Evolutionary conservation across 2,113 vertebrate genomes (phyloP).

Genomic region (Pyxicephalus adspersus): DNA sequence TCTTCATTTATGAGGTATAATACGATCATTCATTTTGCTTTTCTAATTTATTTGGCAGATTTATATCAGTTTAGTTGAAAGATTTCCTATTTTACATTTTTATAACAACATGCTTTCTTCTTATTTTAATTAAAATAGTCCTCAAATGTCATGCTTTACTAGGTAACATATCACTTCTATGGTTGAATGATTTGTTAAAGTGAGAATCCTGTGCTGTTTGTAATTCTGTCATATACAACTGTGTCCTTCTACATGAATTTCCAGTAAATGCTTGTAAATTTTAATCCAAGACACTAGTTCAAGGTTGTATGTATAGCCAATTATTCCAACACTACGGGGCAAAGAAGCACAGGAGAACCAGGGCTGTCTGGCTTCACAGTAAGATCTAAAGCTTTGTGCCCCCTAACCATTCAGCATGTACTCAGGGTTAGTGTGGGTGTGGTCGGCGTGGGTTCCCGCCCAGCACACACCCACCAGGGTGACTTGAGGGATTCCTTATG

Average conservation of each 20-base stretch:
- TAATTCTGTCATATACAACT: not conserved
- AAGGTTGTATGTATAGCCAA: too few species aligned
- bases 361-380: too few species aligned
- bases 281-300: too few species aligned
- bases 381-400: too few species aligned
- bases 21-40: constrained; percentile 7
- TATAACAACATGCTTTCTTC: not conserved
- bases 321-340: too few species aligned
- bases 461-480: too few species aligned
- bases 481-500: too few species aligned
- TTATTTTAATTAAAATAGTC: constrained; percentile 24
- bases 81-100: constrained; percentile 1
- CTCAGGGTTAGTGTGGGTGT: too few species aligned
- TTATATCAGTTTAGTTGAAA: constrained; percentile 7
- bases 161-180: not conserved
- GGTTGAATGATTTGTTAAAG: not conserved
- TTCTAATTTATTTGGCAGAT: constrained; percentile 9
- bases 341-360: too few species aligned
- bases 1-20: not conserved
- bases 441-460: too few species aligned
- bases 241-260: not conserved
- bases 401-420: too few species aligned
- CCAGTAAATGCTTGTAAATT: too few species aligned
- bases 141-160: not conserved
- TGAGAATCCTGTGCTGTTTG: not conserved